A percentile compares a stretch with the other conserved stretches of the same genome.
These are phyloP conservation scores for Ichneumon xanthorius DNA, from an alignment of 2,888 invertebrate genomes.

Conservation along the genomic window DNA sequence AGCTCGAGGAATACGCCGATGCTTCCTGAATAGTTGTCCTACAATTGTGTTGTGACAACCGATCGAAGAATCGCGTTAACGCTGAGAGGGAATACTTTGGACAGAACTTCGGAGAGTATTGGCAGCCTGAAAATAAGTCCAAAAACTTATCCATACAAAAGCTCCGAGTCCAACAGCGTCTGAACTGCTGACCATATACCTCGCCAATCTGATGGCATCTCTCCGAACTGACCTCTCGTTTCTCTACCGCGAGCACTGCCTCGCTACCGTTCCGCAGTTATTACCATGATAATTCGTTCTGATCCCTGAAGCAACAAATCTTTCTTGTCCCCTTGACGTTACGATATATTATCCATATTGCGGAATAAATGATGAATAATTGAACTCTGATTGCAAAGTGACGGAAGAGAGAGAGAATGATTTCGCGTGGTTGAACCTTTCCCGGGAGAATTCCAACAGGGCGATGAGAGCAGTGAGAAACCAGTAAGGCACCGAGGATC, in stretches of 20 bases:
- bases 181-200: conserved; percentile 62
- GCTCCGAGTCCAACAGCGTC: background rate
- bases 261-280: conserved; percentile 76
- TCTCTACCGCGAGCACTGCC: conserved; percentile 36
- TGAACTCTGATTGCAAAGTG: conserved; percentile 47
- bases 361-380: conserved; percentile 56
- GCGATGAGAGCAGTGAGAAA: conserved; percentile 12
- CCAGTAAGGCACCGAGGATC: conserved; percentile 50
- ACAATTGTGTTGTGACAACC: background rate
- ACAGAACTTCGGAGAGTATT: background rate
- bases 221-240: conserved; percentile 71
- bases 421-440: background rate
- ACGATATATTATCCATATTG: conserved; percentile 36
- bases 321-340: background rate
- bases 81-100: background rate
- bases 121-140: background rate
- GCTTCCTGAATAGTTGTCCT: background rate
- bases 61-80: background rate
- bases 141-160: background rate
- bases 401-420: background rate
- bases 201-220: conserved; percentile 76
- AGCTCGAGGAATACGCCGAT: background rate
- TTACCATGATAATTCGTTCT: conserved; percentile 80
- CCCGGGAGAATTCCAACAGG: background rate
- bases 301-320: conserved; percentile 28